phyloP scores from a whole-genome alignment of 2,113 vertebrate species.

The Silurus meridionalis region DNA sequence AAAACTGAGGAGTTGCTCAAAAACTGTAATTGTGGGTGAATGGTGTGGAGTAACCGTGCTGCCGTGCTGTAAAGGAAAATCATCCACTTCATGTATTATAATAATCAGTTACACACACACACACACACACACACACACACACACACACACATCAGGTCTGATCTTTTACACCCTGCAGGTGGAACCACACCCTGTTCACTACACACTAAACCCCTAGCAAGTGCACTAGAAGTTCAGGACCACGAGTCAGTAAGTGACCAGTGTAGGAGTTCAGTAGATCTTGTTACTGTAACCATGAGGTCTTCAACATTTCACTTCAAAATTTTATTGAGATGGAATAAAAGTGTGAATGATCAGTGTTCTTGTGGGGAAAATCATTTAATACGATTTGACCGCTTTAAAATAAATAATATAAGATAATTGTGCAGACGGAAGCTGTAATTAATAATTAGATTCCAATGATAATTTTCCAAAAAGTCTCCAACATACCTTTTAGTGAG shows the following conservation, averaged over 20 bases:
- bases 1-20: background rate
- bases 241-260: too few species aligned
- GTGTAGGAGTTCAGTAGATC: background rate
- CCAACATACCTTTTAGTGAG: background rate
- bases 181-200: background rate
- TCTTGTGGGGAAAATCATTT: too few species aligned
- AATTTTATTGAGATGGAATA: background rate
- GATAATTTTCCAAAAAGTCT: background rate
- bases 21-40: background rate
- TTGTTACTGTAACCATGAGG: background rate
- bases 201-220: background rate
- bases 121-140: background rate
- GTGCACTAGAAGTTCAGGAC: background rate
- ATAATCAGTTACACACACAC: background rate
- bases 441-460: background rate
- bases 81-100: background rate
- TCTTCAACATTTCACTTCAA: background rate
- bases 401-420: background rate
- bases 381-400: background rate
- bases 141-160: background rate
- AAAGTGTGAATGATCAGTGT: background rate
- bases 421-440: background rate
- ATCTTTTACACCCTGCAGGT: background rate
- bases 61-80: background rate
- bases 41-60: background rate